Base-by-base conservation (phyloP, 1,140 invertebrate genomes). In the Diabrotica undecimpunctata region DNA sequence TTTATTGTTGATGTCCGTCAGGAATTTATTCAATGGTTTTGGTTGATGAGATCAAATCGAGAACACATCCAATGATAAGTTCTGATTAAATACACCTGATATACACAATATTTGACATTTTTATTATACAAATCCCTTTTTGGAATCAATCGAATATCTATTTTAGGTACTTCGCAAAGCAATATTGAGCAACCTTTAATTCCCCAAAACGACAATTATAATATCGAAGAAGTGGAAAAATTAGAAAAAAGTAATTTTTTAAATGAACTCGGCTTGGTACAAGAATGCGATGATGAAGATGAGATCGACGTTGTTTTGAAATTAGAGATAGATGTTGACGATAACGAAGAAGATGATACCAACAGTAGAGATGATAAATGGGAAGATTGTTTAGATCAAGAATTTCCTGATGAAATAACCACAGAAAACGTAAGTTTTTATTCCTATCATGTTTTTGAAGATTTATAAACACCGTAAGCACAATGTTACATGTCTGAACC, bases 251-350 rank as follows among this genome's bases (percentile, higher is more conserved):
- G 68, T n/a, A 67, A 68, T 63, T 75, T 75, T 68, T 70, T 75
- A 52, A 74, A 75, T 71, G 72, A 77, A 69, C 61, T 77, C 68
- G 73, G 70, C n/a, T 70, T 77, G 50, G 13, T 64, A 12, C 74
- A 75, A 38, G 76, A 75, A 59, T 73, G 69, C 57, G 70, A 71
- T 14, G 69, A 71, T 58, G 58, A 72, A 4, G 41, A n/a, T 3
- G 41, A 46, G 8, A 46, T 10, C 2, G 41, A 46, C 25, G 25
- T 25, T 1, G 25, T 25, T 25, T 25, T 25, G 25, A 25, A 25
- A 25, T 25, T 25, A 25, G 65, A 65, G 13, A 64, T 67, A 11
- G 66, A n/a, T n/a, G n/a, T n/a, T 46, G 11, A 57, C 9, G 8
- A 71, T 51, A 65, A 66, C 35, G 72, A 73, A 39, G 75, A 75